Percentiles rank a stretch among this genome's conserved stretches.
phyloP scores from a whole-genome alignment of 2,888 invertebrate genomes.

The Athripsodes cinereus region DNA sequence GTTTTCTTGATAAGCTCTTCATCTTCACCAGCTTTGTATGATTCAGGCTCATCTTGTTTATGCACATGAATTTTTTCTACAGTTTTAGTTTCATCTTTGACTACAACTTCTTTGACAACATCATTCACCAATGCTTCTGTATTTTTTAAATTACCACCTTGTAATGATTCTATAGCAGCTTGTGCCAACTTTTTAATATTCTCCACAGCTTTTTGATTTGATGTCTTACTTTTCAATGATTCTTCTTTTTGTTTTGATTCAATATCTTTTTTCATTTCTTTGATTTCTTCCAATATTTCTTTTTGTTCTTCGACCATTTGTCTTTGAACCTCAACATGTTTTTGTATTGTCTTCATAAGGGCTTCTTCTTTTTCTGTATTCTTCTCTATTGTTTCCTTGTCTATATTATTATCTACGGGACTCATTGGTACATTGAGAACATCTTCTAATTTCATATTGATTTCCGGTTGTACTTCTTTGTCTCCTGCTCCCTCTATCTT shows the following conservation, averaged over 20 bases:
- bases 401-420: not conserved
- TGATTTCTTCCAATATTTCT: conserved; percentile 54
- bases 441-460: not conserved
- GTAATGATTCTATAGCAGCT: conserved; percentile 40
- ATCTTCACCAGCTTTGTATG: conserved; percentile 41
- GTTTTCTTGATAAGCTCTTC: conserved; percentile 7
- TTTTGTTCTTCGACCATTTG: conserved; percentile 63
- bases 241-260: conserved; percentile 30
- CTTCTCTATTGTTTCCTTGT: conserved; percentile 2
- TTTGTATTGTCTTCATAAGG: conserved; percentile 58
- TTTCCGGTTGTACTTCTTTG: conserved; percentile 15
- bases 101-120: not conserved
- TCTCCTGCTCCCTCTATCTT: conserved; percentile 17
- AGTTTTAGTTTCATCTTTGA: conserved; percentile 14
- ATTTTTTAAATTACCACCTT: conserved; percentile 20
- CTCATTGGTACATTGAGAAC: not conserved
- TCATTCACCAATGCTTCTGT: not conserved
- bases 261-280: conserved; percentile 49
- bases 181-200: conserved; percentile 48
- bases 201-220: conserved; percentile 47
- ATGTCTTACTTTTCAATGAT: conserved; percentile 30
- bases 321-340: conserved; percentile 62
- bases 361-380: conserved; percentile 34
- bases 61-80: conserved; percentile 33
- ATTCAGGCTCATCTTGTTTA: conserved; percentile 41